Base-by-base conservation (phyloP, 2,113 vertebrate genomes). In the Pampusana beccarii region DNA sequence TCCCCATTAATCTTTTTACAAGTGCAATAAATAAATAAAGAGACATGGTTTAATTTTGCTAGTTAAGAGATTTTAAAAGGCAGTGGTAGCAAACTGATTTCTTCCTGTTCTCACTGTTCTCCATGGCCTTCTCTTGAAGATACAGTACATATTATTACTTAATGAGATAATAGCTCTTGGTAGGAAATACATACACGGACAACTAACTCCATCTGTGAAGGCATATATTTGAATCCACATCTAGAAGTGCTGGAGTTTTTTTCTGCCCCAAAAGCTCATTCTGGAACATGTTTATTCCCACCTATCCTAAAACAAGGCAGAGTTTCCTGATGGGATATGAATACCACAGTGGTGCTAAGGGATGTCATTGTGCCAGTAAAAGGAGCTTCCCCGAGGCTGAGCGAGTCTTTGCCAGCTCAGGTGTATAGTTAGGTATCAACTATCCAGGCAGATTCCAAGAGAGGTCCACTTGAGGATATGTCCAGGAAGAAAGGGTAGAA, bases 1-100 rank as follows among this genome's bases (percentile, higher is more conserved):
- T 98, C 75, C 91, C 97, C 93, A 97, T 98, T 98, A 97, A 98
- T 98, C 97, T 97, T 98, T 98, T 97, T 97, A 97, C 93, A 97
- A 98, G 96, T 95, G 97, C 93, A 98, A 98, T 98, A 98, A 98
- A 98, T 98, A 98, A 98, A 97, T 97, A 98, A 98, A 98, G 96
- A 98, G 97, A 96, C 94, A 93, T 92, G 75, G 97, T 97, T 98
- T 98, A 97, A 98, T 98, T 98, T 97, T 96, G 73, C 97, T 97
- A 96, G 96, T 98, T 98, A 97, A 93, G 88, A 97, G 92, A 96
- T 95, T 96, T 94, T 93, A 98, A 97, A 97, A 93, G 94, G 92
- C 93, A 91, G 20, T 58, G 60, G 81, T 87, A 92, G 86, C 92
- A 97, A 96, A 96, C 66, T 62, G 80, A 95, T 94, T 90, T 92